Percentiles rank a stretch among this genome's conserved stretches.
phyloP scores from a whole-genome alignment of 1,140 invertebrate genomes.

The Drosophila nigromelanica region DNA sequence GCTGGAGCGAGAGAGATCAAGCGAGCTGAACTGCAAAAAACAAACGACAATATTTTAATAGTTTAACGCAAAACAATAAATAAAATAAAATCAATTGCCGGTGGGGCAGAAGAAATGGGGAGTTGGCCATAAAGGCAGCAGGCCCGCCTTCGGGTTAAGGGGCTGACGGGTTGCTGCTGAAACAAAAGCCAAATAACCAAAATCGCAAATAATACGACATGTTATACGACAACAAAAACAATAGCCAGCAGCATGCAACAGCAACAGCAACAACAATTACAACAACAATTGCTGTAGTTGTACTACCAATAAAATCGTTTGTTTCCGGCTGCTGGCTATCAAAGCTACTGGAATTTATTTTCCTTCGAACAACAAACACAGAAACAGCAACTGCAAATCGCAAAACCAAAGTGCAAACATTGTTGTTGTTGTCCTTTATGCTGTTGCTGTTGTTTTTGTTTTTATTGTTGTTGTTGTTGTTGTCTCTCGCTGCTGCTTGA shows the following conservation, averaged over 20 bases:
- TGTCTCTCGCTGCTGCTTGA: slow-evolving; percentile 64
- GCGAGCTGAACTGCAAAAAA: slow-evolving; percentile 51
- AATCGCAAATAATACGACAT: slow-evolving; percentile 75
- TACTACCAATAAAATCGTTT: slow-evolving; percentile 77
- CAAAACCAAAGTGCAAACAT: slow-evolving; percentile 81
- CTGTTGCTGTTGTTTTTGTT: slow-evolving; percentile 39
- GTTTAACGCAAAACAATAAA: slow-evolving; percentile 82
- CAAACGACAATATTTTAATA: slow-evolving; percentile 80
- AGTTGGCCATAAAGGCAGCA: slow-evolving; percentile 31
- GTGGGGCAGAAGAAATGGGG: slow-evolving; percentile 24
- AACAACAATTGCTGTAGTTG: slow-evolving; percentile 52
- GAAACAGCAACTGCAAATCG: slow-evolving; percentile 71
- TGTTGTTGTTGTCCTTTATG: slow-evolving; percentile 37
- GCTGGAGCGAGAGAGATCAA: slow-evolving; percentile 28
- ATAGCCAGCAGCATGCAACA: slow-evolving; percentile 50
- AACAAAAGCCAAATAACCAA: slow-evolving; percentile 72
- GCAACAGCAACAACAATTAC: slow-evolving; percentile 48
- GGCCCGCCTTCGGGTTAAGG: too few species aligned
- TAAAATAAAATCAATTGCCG: slow-evolving; percentile 78
- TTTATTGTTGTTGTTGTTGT: slow-evolving; percentile 48
- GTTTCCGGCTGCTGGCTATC: slow-evolving; percentile 76
- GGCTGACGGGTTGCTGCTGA: slow-evolving; percentile 33
- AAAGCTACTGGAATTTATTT: slow-evolving; percentile 78
- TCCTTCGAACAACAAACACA: slow-evolving; percentile 69
- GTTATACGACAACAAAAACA: slow-evolving; percentile 63